phyloP scores from a whole-genome alignment of 2,113 vertebrate species.

The Pelecanus crispus region DNA sequence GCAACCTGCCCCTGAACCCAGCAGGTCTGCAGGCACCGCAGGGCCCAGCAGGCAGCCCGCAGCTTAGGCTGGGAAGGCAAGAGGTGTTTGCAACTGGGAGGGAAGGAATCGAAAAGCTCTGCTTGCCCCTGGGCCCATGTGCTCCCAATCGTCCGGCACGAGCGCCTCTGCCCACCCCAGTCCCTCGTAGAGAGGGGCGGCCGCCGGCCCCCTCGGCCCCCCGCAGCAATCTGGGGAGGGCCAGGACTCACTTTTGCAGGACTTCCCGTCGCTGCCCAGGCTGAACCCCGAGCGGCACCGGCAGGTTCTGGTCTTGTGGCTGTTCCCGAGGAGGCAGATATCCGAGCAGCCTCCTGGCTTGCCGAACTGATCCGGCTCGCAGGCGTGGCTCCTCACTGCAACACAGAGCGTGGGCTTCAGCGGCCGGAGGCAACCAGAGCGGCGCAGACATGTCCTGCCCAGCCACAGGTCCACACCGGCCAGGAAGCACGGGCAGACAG shows the following conservation, averaged over 20 bases:
- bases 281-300: conserved; percentile 94
- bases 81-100: not conserved
- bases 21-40: not conserved
- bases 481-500: not conserved
- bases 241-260: conserved; percentile 90
- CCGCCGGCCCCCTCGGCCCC: accelerated
- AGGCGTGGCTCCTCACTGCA: conserved; percentile 91
- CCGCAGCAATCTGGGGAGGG: accelerated
- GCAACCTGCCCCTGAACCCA: no score
- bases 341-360: conserved; percentile 94
- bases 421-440: not conserved
- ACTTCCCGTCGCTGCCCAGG: conserved; percentile 92
- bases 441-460: no score
- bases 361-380: conserved; percentile 85
- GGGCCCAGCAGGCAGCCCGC: not conserved
- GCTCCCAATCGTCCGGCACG: accelerated
- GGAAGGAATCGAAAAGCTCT: not conserved
- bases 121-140: not conserved
- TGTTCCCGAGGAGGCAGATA: conserved; percentile 94
- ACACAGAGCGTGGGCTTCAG: not conserved
- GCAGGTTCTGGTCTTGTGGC: conserved; percentile 93
- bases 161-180: accelerated
- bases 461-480: accelerated
- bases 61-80: not conserved
- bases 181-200: not conserved